A percentile compares a stretch with the other conserved stretches of the same genome.
phyloP scores from a whole-genome alignment of 2,113 vertebrate genomes.

The Siphamia tubifer region DNA sequence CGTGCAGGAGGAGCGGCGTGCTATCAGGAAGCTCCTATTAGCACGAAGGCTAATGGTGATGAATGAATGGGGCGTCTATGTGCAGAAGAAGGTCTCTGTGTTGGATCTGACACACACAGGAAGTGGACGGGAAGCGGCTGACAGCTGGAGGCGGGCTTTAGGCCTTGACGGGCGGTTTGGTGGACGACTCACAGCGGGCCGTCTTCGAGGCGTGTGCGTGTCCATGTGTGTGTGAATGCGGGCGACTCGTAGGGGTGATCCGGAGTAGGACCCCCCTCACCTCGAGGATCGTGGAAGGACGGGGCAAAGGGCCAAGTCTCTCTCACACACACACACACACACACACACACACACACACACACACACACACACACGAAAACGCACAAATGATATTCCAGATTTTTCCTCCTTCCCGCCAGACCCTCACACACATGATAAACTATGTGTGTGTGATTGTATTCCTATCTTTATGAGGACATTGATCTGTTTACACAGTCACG shows the following conservation, averaged over 20 bases:
- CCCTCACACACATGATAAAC: constrained; percentile 63
- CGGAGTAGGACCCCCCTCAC: constrained; percentile 41
- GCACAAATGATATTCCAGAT: constrained; percentile 68
- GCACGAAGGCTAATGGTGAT: constrained; percentile 33
- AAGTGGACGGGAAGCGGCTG: constrained; percentile 66
- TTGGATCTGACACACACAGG: constrained; percentile 63
- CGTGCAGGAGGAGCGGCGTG: neutral
- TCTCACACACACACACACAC: constrained; percentile 9
- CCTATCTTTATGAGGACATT: no score
- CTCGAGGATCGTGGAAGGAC: constrained; percentile 54
- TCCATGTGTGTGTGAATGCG: neutral
- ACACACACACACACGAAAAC: neutral
- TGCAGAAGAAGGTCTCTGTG: constrained; percentile 46
- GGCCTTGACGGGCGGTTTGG: constrained; percentile 24
- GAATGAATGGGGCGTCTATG: constrained; percentile 55
- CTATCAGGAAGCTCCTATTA: constrained; percentile 52
- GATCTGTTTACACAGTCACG: no score
- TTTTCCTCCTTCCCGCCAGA: constrained; percentile 53
- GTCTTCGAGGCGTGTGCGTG: neutral
- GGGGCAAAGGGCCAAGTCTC: constrained; percentile 52
- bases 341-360: no score
- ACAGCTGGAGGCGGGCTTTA: constrained; percentile 52
- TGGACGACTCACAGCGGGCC: constrained; percentile 44
- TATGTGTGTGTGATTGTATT: constrained; percentile 15
- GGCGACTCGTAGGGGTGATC: constrained; percentile 41